A percentile compares a stretch with the other conserved stretches of the same genome.
These are phyloP conservation scores for Pegoplata infirma DNA, from an alignment of 2,888 invertebrate genomes.

Conservation along the genomic window DNA sequence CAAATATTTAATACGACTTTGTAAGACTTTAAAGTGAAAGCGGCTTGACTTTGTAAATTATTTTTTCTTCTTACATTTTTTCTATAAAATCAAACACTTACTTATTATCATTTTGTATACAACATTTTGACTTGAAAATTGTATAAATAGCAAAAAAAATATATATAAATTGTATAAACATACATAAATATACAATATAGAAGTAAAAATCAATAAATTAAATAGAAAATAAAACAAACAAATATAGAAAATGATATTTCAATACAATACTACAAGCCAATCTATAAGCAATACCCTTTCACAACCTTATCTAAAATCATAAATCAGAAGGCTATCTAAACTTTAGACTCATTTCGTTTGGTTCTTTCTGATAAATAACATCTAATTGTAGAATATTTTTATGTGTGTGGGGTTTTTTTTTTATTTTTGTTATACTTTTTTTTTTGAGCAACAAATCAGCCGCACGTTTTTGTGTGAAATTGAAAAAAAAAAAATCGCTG, in stretches of 20 bases:
- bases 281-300: conserved; percentile 37
- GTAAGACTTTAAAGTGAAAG: conserved; percentile 20
- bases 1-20: conserved; percentile 29
- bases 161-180: no score
- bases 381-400: conserved; percentile 35
- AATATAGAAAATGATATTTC: neutral
- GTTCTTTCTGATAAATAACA: conserved; percentile 42
- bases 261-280: conserved; percentile 5
- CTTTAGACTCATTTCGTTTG: conserved; percentile 67
- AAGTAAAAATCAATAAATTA: conserved; percentile 27
- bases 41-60: conserved; percentile 15
- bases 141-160: neutral
- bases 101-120: neutral
- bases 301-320: conserved; percentile 70
- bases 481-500: neutral
- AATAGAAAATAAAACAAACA: conserved; percentile 19
- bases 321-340: conserved; percentile 76
- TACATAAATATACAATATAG: neutral
- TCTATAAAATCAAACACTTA: conserved; percentile 17
- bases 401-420: neutral
- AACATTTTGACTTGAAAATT: neutral
- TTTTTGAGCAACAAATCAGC: conserved; percentile 34
- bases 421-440: conserved; percentile 4
- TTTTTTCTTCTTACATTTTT: neutral
- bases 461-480: conserved; percentile 35